Base-by-base conservation (phyloP, 2,797 vertebrate genomes). In the Falco novaeseelandiae region DNA sequence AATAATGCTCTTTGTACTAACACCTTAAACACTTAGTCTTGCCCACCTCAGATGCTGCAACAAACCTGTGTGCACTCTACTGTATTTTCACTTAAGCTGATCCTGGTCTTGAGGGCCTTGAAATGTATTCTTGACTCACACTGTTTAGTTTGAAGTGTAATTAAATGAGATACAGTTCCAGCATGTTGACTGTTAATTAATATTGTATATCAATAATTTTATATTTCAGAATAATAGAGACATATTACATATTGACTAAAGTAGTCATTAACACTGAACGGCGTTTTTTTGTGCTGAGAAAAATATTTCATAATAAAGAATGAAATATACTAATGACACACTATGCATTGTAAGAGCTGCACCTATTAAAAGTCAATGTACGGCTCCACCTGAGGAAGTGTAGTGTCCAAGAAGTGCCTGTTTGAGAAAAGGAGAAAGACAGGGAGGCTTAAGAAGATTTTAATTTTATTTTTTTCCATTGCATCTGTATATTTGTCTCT, bases 241-340 rank as follows among this genome's bases (percentile, higher is more conserved):
- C 82, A 79, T 72, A 95, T 96, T 97, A 97, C 97, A 96, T 96
- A 95, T 94, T 96, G 83, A 96, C 72, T 92, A 42, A 74, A 86
- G 5, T 62, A 62, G 23, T 80, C 23, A 96, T 97, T 92, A 96
- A 96, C 79, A 93, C 65, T 91, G 76, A 90, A 88, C 85, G 4
- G 38, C 5, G 6, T 12, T n/a, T 87, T 93, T 93, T 93, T 87
- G 78, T 87, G 11, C 34, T 46, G 61, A 94, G 83, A 86, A 25
- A 74, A 95, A 90, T 91, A 18, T 92, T 93, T 93, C 63, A 84
- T 58, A 52, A 44, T 72, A 92, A 95, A 95, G 44, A 84, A 79
- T 72, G 6, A 22, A 73, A 58, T 65, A 34, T 65, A 69, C 11
- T 83, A 81, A 86, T 91, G 26, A 54, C n/a, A 71, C 26, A n/a